Evolutionary conservation across 2,797 vertebrate species (phyloP).

Genomic region (Anableps anableps): DNA sequence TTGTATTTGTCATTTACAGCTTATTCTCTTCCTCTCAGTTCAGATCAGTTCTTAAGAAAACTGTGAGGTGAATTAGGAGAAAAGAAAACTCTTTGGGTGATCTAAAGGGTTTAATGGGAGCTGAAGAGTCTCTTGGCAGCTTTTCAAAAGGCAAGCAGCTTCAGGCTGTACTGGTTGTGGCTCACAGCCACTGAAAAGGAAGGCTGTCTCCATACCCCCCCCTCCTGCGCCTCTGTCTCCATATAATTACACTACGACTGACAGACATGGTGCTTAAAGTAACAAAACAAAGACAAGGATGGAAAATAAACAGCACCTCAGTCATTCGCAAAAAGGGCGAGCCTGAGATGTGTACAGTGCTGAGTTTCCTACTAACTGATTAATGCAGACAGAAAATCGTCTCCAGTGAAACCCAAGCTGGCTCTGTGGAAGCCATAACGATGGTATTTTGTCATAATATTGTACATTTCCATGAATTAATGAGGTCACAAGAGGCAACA

Average conservation of each 20-base stretch:
- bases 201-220: constrained; percentile 74
- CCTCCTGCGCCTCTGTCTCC: constrained; percentile 81
- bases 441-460: constrained; percentile 31
- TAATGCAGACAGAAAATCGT: constrained; percentile 34
- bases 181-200: constrained; percentile 83
- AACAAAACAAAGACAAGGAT: constrained; percentile 84
- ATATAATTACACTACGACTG: constrained; percentile 86
- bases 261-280: constrained; percentile 86
- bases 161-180: constrained; percentile 74
- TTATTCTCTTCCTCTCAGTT: constrained; percentile 2
- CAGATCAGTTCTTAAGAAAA: constrained; percentile 20
- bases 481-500: constrained; percentile 26
- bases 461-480: constrained; percentile 35
- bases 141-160: constrained; percentile 75
- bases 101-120: constrained; percentile 73
- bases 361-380: constrained; percentile 61
- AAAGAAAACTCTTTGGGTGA: constrained; percentile 46
- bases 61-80: constrained; percentile 32
- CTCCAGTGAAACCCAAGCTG: constrained; percentile 37
- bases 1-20: not conserved
- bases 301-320: constrained; percentile 82
- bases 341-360: constrained; percentile 43
- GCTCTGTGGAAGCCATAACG: constrained; percentile 29
- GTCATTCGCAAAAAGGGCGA: constrained; percentile 52
- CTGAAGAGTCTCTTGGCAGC: constrained; percentile 77